Evolutionary conservation across 2,113 vertebrate genomes (phyloP), one percentile per base, ranked within the genome.

Genomic region (Steatornis caripensis): DNA sequence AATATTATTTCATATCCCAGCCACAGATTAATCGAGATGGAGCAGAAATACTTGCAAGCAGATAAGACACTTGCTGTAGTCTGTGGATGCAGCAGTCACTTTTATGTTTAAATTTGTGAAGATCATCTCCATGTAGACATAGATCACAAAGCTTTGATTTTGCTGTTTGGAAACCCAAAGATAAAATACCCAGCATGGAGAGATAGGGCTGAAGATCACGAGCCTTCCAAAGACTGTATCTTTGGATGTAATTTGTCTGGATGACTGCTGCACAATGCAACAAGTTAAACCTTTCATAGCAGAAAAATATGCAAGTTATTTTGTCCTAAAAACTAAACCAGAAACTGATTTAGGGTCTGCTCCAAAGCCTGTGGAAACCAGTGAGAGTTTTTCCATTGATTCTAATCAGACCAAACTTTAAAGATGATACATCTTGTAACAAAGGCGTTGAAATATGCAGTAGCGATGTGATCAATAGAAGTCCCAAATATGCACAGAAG

Each of bases 131-230:
- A n/a, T 61, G 54, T 87, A 92, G 74, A 69, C 92, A 91, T 18
- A 92, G 72, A 89, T 82, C 69, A 89, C 65, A 89, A 74, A 69
- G 41, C 77, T 95, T 91, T 91, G 81, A 91, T 85, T 95, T 91
- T 95, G 23, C 23, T 79, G 15, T 54, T 92, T 93, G 45, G 51
- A 92, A 92, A 85, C 3, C 10, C n/a, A 58, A 92, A 93, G 37
- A 69, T 85, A 91, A 95, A 91, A 61, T 51, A 95, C 11, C 20
- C 26, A 58, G 37, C 41, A 80, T 54, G 36, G n/a, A 87, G 58
- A 95, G 74, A 95, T 15, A 53, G 32, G 22, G 13, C 20, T 69
- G 57, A 75, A 91, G 66, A 82, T 72, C 85, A 26, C 1, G 20
- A 69, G 36, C 62, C 41, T 93, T 71, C 54, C 84, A 92, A 93